A percentile compares a stretch with the other conserved stretches of the same genome.
Evolutionary conservation across 2,797 vertebrate genomes (phyloP).

Genomic region (Alectoris magna): DNA sequence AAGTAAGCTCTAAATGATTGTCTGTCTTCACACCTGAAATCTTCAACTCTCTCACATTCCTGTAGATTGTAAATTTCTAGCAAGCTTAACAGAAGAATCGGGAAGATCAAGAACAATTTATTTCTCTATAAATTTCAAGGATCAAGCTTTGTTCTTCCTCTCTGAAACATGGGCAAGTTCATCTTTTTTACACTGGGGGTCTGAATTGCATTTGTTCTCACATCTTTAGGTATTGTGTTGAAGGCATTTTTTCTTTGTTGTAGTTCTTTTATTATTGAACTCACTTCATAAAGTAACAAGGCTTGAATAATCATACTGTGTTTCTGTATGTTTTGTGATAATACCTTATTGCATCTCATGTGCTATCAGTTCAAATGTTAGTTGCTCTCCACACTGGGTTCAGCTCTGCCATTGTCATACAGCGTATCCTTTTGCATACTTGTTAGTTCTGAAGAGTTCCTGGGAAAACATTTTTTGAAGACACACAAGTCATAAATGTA

Average conservation of each 20-base stretch:
- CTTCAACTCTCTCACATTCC: neutral
- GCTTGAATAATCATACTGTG: neutral
- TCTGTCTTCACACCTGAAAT: neutral
- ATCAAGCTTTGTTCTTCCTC: neutral
- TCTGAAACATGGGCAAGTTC: neutral
- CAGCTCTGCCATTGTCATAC: neutral
- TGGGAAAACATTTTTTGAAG: neutral
- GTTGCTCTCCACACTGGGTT: rapidly evolving
- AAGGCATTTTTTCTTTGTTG: neutral
- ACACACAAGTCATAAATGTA: neutral
- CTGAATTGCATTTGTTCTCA: neutral
- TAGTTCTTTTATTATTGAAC: neutral
- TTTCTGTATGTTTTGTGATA: neutral
- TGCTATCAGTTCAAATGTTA: neutral
- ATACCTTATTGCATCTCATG: neutral
- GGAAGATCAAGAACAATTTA: neutral
- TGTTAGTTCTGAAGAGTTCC: neutral
- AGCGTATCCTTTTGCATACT: neutral
- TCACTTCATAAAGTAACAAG: neutral
- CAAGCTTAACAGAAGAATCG: neutral
- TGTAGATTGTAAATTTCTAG: neutral
- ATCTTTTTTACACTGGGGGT: neutral
- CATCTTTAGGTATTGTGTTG: neutral
- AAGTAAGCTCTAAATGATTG: neutral
- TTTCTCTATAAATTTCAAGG: neutral